Evolutionary conservation across 2,797 vertebrate species (phyloP).

Genomic region (Acrocephalus scirpaceus): DNA sequence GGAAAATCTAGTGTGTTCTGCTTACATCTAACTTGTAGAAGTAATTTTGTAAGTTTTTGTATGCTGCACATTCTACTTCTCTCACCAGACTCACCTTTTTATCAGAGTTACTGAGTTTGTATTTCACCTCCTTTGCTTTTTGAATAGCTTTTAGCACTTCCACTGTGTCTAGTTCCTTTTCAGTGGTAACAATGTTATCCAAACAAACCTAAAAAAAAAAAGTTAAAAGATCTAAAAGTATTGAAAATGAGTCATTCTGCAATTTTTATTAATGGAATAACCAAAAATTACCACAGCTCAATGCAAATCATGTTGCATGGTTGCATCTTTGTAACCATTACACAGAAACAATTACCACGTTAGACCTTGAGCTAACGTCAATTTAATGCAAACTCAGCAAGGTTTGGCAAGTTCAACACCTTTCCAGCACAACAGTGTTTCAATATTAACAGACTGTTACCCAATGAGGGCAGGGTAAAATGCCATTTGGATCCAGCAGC

Average conservation of each 20-base stretch:
- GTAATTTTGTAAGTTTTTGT: neutral
- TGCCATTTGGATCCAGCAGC: neutral
- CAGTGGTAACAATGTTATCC: conserved; percentile 86
- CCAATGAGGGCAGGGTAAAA: neutral
- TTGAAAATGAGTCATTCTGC: neutral
- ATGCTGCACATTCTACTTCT: neutral
- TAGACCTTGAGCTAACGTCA: neutral
- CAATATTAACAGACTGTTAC: neutral
- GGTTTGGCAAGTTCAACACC: neutral
- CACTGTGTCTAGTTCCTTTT: conserved; percentile 95
- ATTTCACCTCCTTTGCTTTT: conserved; percentile 95
- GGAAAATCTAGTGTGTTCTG: neutral
- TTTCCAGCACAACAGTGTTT: neutral
- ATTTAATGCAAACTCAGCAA: neutral
- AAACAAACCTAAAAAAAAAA: conserved; percentile 85
- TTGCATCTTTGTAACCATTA: neutral
- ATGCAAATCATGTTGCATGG: neutral
- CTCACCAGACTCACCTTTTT: conserved; percentile 84
- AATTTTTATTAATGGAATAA: neutral
- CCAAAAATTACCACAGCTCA: neutral
- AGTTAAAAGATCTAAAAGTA: neutral
- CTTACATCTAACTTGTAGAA: neutral
- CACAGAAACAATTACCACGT: neutral
- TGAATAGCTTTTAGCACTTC: conserved; percentile 98
- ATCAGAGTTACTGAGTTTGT: conserved; percentile 85